Base-by-base conservation (phyloP, 2,113 vertebrate species). In the Pelobates fuscus region DNA sequence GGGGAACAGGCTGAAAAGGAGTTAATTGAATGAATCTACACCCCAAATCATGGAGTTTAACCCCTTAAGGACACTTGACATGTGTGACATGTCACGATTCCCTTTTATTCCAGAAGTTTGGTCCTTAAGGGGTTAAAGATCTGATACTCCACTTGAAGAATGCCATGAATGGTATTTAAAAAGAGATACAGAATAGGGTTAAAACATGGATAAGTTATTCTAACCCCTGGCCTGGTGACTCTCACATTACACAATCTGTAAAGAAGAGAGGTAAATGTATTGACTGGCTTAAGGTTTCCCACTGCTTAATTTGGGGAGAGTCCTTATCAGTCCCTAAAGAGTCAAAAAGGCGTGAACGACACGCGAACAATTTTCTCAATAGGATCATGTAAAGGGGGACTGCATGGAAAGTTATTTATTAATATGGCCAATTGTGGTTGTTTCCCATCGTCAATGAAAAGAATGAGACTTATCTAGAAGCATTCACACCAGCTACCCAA, bases 311-410 rank as follows among this genome's bases (percentile, higher is more conserved):
- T 90, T 84, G 80, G 84, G 86, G 83, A 85, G 79, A 85, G 85
- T 86, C 85, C 80, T 82, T 83, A 11, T 83, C 84, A 82, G 82
- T 82, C 81, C 92, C 91, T 90, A 90, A 92, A 88, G 88, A 93
- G 85, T 89, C 89, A 93, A 94, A n/a, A 94, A 91, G 94, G 94
- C 91, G 90, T 92, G 92, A 95, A 93, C 92, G 95, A 95, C 96
- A 97, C 95, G 95, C 95, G 95, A 98, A 94, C 94, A 92, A 92
- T 94, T 93, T 93, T 90, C 86, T 97, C 94, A 96, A 94, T 94
- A 90, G 94, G 80, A 88, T 91, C 88, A 92, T 92, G 92, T 92
- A 93, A 94, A 92, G 90, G 90, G 93, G 88, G 91, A 87, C 92
- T 94, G 94, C 88, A 92, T 91, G 87, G 85, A 91, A 90, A 91